Evolutionary conservation across 2,797 vertebrate species (phyloP).

Genomic region (Cygnus olor): DNA sequence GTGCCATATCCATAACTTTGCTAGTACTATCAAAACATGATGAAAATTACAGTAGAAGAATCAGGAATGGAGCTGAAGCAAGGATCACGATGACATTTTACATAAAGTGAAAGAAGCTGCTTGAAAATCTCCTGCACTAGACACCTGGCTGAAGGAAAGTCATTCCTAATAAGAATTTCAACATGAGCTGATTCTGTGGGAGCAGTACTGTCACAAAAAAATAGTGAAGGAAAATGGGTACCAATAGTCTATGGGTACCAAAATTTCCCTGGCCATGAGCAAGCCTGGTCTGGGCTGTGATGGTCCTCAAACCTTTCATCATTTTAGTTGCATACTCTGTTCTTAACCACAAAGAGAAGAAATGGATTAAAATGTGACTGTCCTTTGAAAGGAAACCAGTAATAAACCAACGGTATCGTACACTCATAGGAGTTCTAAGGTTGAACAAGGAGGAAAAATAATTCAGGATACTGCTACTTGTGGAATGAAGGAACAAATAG

Average conservation of each 20-base stretch:
- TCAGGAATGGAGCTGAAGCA: neutral
- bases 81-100: neutral
- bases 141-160: neutral
- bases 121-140: conserved; percentile 8
- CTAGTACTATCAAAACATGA: neutral
- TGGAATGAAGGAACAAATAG: neutral
- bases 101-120: neutral
- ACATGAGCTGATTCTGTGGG: neutral
- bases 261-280: neutral
- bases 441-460: neutral
- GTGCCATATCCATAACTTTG: neutral
- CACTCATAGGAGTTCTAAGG: neutral
- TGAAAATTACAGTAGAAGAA: conserved; percentile 2
- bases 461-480: neutral
- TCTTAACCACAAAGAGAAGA: neutral
- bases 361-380: neutral
- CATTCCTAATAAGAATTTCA: neutral
- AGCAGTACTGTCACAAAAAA: neutral
- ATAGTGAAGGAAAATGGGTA: neutral
- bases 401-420: neutral
- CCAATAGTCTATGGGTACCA: neutral
- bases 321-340: neutral
- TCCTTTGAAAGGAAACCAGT: neutral
- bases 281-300: neutral
- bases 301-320: neutral